These are phyloP conservation scores for Xenopus tropicalis DNA, from an alignment of 2,113 vertebrate genomes.

Conservation along the genomic window UCB_Xtro_10.0 CM004447.2:100363001-100363500, in stretches of 20 bases:
- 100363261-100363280: not conserved
- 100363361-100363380: not conserved
- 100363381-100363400: not conserved
- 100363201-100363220: conserved; percentile 23
- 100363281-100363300: not conserved
- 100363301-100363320: not conserved
- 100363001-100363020: not conserved
- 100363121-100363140: conserved; percentile 16
- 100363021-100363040: conserved; percentile 26
- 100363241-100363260: not conserved
- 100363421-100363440: not conserved
- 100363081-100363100: conserved; percentile 7
- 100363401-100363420: not conserved
- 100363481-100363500: too few relatives aligned
- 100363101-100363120: not conserved
- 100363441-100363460: not conserved
- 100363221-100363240: conserved; percentile 12
- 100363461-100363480: too few relatives aligned
- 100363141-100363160: not conserved
- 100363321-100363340: not conserved
- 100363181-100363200: conserved; percentile 15
- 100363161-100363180: not conserved
- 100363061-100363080: conserved; percentile 21
- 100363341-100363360: not conserved
- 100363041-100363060: not conserved